Percentiles rank a stretch among this genome's conserved stretches.
These are phyloP conservation scores for Solenopsis invicta DNA, from an alignment of 1,140 invertebrate species.

Conservation along the genomic window DNA sequence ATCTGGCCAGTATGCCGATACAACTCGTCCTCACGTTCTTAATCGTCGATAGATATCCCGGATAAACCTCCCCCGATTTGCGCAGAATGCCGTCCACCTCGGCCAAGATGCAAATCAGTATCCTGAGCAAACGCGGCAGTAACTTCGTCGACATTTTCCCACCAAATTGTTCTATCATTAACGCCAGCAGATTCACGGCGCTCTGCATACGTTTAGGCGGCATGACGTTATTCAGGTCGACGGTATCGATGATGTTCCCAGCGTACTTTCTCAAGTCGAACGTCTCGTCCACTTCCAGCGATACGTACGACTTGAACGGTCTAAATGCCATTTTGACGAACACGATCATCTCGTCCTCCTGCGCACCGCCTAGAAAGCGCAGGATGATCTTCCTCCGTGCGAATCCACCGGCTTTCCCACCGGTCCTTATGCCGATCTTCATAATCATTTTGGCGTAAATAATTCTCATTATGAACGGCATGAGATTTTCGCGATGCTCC, in stretches of 20 bases:
- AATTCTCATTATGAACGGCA: constrained; percentile 94
- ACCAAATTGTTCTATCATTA: constrained; percentile 95
- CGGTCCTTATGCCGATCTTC: constrained; percentile 90
- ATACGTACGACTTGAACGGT: constrained; percentile 90
- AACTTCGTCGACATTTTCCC: constrained; percentile 90
- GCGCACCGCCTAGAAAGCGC: constrained; percentile 94
- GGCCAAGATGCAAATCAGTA: constrained; percentile 91
- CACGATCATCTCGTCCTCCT: constrained; percentile 91
- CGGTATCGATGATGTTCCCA: constrained; percentile 83
- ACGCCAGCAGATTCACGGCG: constrained; percentile 92
- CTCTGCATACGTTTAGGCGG: constrained; percentile 92
- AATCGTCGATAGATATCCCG: constrained; percentile 89
- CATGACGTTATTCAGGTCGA: constrained; percentile 89
- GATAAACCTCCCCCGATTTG: constrained; percentile 87
- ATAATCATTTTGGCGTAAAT: constrained; percentile 96
- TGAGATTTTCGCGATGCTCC: constrained; percentile 92
- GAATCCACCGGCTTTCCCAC: constrained; percentile 91
- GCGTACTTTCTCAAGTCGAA: constrained; percentile 85
- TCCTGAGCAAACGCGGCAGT: constrained; percentile 90
- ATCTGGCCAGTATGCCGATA: constrained; percentile 89
- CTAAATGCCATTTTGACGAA: constrained; percentile 95
- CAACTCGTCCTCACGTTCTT: constrained; percentile 90
- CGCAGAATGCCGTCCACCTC: constrained; percentile 89
- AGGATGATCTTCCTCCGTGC: constrained; percentile 92
- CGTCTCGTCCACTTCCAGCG: constrained; percentile 82